Evolutionary conservation across 2,113 vertebrate species (phyloP).

Genomic region (Heterochromis multidens): DNA sequence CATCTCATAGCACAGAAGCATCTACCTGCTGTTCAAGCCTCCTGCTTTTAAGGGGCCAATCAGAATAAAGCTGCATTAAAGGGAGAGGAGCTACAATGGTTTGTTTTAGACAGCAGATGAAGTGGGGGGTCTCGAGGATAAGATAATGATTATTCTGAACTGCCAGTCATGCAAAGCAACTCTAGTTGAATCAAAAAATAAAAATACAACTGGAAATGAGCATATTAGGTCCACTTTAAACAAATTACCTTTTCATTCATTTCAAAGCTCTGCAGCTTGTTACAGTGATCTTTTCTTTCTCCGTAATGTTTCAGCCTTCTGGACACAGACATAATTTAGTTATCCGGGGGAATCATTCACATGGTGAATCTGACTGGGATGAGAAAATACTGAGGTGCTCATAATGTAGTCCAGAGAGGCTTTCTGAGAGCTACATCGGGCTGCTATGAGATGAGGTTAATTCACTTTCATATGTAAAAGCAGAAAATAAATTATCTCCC

Average conservation of each 20-base stretch:
- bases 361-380: not conserved
- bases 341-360: not conserved
- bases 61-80: not conserved
- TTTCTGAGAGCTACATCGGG: constrained; percentile 42
- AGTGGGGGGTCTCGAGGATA: not conserved
- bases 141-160: not conserved
- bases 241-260: not conserved
- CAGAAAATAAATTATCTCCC: constrained; percentile 20
- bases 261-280: not conserved
- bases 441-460: constrained; percentile 17
- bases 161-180: not conserved
- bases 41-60: not conserved
- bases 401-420: constrained; percentile 5
- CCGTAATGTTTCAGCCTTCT: not conserved
- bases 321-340: not conserved
- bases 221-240: not conserved
- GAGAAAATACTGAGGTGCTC: constrained; percentile 29
- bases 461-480: constrained; percentile 1
- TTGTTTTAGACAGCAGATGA: not conserved
- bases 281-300: not conserved
- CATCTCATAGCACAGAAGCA: not conserved
- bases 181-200: not conserved
- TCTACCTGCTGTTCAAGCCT: not conserved
- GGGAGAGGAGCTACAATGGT: not conserved
- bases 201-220: not conserved